These are phyloP conservation scores for Lutjanus erythropterus DNA, from an alignment of 2,113 vertebrate genomes.

Conservation along the genomic window DNA sequence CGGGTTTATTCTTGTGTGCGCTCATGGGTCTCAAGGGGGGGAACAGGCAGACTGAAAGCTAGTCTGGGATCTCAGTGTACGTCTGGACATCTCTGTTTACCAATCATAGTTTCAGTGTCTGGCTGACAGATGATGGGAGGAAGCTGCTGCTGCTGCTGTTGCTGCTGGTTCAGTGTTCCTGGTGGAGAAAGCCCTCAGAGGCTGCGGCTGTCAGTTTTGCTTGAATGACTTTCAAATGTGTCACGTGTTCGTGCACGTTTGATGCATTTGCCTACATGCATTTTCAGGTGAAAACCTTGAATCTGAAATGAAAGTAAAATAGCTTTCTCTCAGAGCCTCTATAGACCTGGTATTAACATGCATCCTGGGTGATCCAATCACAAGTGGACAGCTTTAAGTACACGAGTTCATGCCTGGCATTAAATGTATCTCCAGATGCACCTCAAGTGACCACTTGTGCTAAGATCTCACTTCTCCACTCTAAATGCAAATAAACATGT, in stretches of 20 bases:
- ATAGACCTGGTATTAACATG: too few relatives aligned
- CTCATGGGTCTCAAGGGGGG: slow-evolving; percentile 57
- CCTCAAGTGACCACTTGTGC: too few relatives aligned
- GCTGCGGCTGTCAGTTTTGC: slow-evolving; percentile 72
- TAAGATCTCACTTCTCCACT: too few relatives aligned
- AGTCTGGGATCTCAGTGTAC: slow-evolving; percentile 55
- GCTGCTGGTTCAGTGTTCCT: slow-evolving; percentile 55
- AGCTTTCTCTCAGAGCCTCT: background rate
- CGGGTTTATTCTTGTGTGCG: slow-evolving; percentile 58
- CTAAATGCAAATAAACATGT: too few relatives aligned
- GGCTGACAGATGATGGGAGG: slow-evolving; percentile 67
- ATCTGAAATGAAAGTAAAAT: background rate
- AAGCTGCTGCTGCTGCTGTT: slow-evolving; percentile 10
- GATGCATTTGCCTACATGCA: slow-evolving; percentile 11
- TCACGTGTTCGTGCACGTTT: slow-evolving; percentile 24
- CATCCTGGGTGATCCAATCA: too few relatives aligned
- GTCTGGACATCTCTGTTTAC: slow-evolving; percentile 74
- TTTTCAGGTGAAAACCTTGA: slow-evolving; percentile 23
- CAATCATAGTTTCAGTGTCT: slow-evolving; percentile 59
- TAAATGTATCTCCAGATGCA: too few relatives aligned
- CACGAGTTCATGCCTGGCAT: too few relatives aligned
- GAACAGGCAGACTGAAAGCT: slow-evolving; percentile 37
- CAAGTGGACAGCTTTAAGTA: too few relatives aligned
- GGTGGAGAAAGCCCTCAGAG: slow-evolving; percentile 62
- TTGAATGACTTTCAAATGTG: slow-evolving; percentile 59